Base-by-base conservation (phyloP, 1,140 invertebrate species). In the Drosophila paulistorum region DNA sequence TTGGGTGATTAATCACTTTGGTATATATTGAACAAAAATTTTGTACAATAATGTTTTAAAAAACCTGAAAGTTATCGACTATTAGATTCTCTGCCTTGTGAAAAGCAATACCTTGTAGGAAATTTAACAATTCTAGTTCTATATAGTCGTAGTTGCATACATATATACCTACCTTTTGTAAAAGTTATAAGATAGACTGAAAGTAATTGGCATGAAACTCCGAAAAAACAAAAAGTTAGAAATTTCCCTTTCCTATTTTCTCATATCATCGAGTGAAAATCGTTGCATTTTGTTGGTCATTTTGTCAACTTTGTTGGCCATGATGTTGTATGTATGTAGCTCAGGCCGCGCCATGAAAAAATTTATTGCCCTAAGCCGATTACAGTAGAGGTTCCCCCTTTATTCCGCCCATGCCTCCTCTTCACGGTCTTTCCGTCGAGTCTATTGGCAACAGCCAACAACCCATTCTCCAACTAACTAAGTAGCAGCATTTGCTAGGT, bases 341-440 rank as follows among this genome's bases (percentile, higher is more conserved):
- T 51, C 45, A 23, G 77, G 72, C 65, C 67, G 69, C 60, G 72
- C 68, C 71, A 74, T 81, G 87, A 74, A 76, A 76, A 71, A 90
- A 90, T 90, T 90, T 90, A 90, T 90, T 81, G 82, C 87, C 54
- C 26, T 90, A 90, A 90, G 79, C 87, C 87, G 87, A 81, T 90
- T 90, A 90, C 73, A 65, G 57, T 65, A 65, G 54, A 68, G 68
- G 61, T 58, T 55, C 55, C 48, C 59, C 59, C 37, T 39, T 13
- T 41, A 54, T 69, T 60, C n/a, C 51, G 10, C n/a, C 17, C 17
- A n/a, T 63, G 45, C 65, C 30, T 59, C n/a, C 30, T 39, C 17
- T 57, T 37, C 42, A 13, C 72, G 30, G 26, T 35, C 57, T 39
- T 11, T 39, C 35, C 35, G 30, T 30, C 30, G 6, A 30, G 30